Evolutionary conservation across 2,888 invertebrate species (phyloP).

Genomic region (Ectemnius lituratus): DNA sequence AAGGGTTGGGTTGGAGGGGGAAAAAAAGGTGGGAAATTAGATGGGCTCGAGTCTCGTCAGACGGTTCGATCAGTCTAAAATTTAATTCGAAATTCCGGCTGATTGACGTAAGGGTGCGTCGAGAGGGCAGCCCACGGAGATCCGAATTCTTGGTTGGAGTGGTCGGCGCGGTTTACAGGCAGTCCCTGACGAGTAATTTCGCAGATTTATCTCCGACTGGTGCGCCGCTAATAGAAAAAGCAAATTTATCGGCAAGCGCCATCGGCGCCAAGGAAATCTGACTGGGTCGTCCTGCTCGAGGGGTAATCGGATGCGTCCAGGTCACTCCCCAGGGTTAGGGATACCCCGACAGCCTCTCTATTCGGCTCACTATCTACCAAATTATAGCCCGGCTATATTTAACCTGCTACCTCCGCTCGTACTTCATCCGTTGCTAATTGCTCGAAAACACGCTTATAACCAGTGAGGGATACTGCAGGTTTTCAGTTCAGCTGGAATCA

Average conservation of each 20-base stretch:
- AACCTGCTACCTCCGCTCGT: too few relatives aligned
- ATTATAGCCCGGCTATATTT: too few relatives aligned
- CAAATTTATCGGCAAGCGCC: constrained; percentile 69
- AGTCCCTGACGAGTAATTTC: constrained; percentile 56
- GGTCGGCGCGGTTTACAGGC: neutral
- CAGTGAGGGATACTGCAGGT: too few relatives aligned
- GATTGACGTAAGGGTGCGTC: neutral
- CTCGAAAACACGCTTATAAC: too few relatives aligned
- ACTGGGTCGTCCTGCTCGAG: constrained; percentile 51
- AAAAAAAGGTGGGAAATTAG: too few relatives aligned
- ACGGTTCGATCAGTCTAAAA: too few relatives aligned
- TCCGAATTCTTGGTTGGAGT: neutral
- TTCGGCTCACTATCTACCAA: too few relatives aligned
- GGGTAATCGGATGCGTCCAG: constrained; percentile 46
- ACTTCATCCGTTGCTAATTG: too few relatives aligned
- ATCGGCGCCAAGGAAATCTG: constrained; percentile 58
- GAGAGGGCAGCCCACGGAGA: neutral
- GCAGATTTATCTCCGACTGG: constrained; percentile 56
- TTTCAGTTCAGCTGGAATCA: too few relatives aligned
- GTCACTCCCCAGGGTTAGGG: constrained; percentile 31
- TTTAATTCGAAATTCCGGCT: neutral
- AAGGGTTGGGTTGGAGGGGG: too few relatives aligned
- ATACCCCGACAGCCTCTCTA: too few relatives aligned
- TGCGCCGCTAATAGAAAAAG: constrained; percentile 64
- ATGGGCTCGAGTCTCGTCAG: too few relatives aligned